Conservation (phyloP, 2,797 vertebrate genomes). For the Halcyon smyrnensis region DNA sequence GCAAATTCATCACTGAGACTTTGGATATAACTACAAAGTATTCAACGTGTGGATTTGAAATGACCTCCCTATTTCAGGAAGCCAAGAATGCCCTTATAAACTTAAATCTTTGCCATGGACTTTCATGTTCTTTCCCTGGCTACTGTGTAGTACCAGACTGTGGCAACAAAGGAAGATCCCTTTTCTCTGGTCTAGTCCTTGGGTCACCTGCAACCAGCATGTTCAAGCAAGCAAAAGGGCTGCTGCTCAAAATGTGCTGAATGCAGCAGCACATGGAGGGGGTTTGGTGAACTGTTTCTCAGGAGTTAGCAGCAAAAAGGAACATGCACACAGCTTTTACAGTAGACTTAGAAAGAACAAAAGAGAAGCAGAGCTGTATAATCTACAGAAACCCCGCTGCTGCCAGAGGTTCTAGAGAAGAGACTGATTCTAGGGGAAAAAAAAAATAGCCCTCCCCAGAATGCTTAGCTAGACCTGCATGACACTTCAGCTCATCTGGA, state of each 20-base stretch:
- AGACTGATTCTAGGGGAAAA: neutral
- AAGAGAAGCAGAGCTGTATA: neutral
- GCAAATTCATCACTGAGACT: neutral
- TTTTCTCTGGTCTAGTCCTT: neutral
- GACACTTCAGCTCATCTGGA: neutral
- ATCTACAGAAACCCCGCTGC: neutral
- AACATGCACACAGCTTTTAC: neutral
- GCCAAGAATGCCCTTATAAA: neutral
- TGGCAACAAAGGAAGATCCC: neutral
- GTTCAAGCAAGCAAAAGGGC: neutral
- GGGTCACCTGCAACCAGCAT: neutral
- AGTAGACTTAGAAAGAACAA: neutral
- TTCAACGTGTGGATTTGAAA: neutral
- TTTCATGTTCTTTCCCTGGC: neutral
- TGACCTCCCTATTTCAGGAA: neutral
- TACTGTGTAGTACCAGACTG: neutral
- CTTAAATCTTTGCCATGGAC: neutral
- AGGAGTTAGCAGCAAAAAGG: neutral
- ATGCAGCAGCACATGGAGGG: neutral
- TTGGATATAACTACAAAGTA: neutral
- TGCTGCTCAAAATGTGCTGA: neutral
- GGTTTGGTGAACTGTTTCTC: neutral
- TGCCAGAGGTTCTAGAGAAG: neutral
- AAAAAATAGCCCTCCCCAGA: neutral
- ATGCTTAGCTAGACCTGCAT: neutral